A percentile compares a stretch with the other conserved stretches of the same genome.
Conservation (phyloP, 2,888 invertebrate species). For the Pseudococcus viburni region DNA sequence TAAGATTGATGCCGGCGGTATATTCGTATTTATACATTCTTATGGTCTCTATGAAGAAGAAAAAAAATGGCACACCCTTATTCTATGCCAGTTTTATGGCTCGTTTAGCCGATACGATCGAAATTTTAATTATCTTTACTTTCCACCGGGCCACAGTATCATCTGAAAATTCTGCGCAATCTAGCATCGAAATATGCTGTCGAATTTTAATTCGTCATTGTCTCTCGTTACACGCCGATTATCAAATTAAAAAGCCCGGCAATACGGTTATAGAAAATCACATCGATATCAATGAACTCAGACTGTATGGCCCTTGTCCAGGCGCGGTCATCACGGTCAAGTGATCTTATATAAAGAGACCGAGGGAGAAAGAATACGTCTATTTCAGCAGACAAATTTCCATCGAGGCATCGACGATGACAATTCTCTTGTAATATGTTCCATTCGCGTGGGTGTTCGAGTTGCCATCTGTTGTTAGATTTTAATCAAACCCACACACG, state of each 20-base stretch:
- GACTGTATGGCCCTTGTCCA: neutral
- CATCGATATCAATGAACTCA: conserved; percentile 12
- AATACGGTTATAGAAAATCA: conserved; percentile 5
- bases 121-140: conserved; percentile 5
- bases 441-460: conserved; percentile 54
- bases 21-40: neutral
- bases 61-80: conserved; percentile 33
- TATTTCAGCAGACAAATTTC: conserved; percentile 14
- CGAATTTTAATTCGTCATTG: neutral
- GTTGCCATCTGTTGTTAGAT: conserved; percentile 61
- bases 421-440: conserved; percentile 17
- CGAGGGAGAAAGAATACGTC: neutral
- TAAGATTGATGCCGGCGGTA: conserved; percentile 16
- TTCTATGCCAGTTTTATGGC: neutral
- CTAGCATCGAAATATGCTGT: neutral
- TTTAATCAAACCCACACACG: conserved; percentile 59
- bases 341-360: neutral
- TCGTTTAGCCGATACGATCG: conserved; percentile 12
- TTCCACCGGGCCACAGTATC: neutral
- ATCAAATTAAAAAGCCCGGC: conserved; percentile 12
- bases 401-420: neutral
- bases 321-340: conserved; percentile 35
- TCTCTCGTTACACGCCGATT: conserved; percentile 13
- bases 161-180: neutral
- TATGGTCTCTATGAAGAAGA: neutral